Conservation (phyloP, 2,797 vertebrate species). For the Oryzias dopingdopingensis region DNA sequence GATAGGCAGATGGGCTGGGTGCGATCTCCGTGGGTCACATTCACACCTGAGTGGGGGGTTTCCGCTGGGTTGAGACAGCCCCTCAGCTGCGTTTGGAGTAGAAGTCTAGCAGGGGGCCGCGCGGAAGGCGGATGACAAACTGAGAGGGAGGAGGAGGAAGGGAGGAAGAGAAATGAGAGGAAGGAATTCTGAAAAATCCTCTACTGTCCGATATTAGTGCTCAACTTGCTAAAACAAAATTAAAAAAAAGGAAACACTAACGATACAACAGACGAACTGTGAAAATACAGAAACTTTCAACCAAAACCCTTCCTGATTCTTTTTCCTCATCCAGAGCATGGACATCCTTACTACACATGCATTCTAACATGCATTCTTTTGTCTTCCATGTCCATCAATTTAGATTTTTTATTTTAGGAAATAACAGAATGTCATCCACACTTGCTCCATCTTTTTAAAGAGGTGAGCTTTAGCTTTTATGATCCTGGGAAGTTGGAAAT, state of each 20-base stretch:
- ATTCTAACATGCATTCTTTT: slow-evolving; percentile 49
- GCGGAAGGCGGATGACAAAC: slow-evolving; percentile 78
- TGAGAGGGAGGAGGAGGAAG: slow-evolving; percentile 44
- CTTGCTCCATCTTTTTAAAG: slow-evolving; percentile 3
- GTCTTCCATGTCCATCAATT: slow-evolving; percentile 30
- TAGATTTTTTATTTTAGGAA: slow-evolving; percentile 2
- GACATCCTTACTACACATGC: slow-evolving; percentile 38
- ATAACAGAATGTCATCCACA: slow-evolving; percentile 54
- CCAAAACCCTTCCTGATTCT: background rate
- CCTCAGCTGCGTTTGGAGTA: slow-evolving; percentile 86
- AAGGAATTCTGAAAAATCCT: slow-evolving; percentile 58
- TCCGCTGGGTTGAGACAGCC: slow-evolving; percentile 75
- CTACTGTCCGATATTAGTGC: slow-evolving; percentile 24
- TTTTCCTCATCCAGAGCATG: slow-evolving; percentile 27
- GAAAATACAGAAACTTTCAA: background rate
- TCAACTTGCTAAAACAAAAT: too few species aligned
- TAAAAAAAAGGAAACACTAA: too few species aligned
- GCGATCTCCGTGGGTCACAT: slow-evolving; percentile 84
- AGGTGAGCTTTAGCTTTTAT: background rate
- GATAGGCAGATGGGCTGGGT: slow-evolving; percentile 79
- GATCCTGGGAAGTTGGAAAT: background rate
- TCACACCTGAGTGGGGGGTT: slow-evolving; percentile 73
- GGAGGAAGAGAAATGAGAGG: slow-evolving; percentile 59
- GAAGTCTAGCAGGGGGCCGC: slow-evolving; percentile 78
- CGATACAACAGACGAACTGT: background rate